Conservation (phyloP, 2,113 vertebrate species). For the Lonchura striata region DNA sequence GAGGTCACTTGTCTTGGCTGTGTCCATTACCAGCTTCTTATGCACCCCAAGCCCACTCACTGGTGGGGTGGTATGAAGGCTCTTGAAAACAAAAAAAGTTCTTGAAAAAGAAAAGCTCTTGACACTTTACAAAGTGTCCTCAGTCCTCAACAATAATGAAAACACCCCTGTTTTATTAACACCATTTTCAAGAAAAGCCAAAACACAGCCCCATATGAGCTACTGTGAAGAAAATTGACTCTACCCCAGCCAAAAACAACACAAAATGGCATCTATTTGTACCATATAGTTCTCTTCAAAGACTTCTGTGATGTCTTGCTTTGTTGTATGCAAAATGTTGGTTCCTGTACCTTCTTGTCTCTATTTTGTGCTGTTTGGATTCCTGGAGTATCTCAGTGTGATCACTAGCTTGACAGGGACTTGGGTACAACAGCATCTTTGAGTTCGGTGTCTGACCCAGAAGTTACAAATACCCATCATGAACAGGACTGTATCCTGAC, state of each 20-base stretch:
- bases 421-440: not conserved
- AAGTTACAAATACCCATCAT: not conserved
- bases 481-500: not conserved
- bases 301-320: not conserved
- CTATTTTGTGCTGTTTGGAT: not conserved
- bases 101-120: not conserved
- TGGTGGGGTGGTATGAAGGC: not conserved
- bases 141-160: not conserved
- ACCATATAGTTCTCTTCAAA: not conserved
- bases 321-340: not conserved
- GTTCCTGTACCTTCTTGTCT: not conserved
- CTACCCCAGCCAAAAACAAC: not conserved
- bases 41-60: not conserved
- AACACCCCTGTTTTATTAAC: not conserved
- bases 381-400: not conserved
- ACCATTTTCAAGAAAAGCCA: not conserved
- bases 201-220: not conserved
- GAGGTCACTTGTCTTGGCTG: not conserved
- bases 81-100: not conserved
- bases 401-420: not conserved
- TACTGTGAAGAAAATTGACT: not conserved
- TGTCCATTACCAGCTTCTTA: not conserved
- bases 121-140: too few species aligned
- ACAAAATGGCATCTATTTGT: not conserved
- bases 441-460: not conserved